Percentiles rank a stretch among this genome's conserved stretches.
These are phyloP conservation scores for Osmerus eperlanus DNA, from an alignment of 2,113 vertebrate species.

Conservation along the genomic window DNA sequence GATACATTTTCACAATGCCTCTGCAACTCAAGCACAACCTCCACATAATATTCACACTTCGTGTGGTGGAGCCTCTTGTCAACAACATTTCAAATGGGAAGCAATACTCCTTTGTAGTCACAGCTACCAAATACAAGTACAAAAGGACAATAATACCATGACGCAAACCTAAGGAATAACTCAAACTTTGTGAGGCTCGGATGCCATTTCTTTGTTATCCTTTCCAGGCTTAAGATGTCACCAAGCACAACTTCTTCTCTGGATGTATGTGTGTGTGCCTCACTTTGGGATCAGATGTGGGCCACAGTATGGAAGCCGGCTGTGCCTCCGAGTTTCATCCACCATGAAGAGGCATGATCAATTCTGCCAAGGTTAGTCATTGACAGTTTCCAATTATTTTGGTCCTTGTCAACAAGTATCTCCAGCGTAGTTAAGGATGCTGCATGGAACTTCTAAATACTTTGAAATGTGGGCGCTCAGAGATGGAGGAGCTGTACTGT, in stretches of 20 bases:
- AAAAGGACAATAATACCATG: neutral
- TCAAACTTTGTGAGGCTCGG: neutral
- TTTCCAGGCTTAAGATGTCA: conserved; percentile 44
- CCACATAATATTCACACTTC: neutral
- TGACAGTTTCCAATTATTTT: conserved; percentile 31
- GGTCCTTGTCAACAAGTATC: conserved; percentile 24
- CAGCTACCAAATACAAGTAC: neutral
- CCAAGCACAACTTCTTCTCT: conserved; percentile 46
- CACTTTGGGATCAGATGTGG: conserved; percentile 37
- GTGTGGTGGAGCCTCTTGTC: neutral
- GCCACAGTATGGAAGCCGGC: conserved; percentile 38
- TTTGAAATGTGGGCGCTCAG: conserved; percentile 23
- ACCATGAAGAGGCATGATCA: conserved; percentile 50
- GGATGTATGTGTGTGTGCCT: conserved; percentile 31
- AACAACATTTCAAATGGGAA: conserved; percentile 21
- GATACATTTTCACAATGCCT: neutral
- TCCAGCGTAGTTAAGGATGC: conserved; percentile 17
- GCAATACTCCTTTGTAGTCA: conserved; percentile 24
- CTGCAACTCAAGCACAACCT: neutral
- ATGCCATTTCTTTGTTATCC: conserved; percentile 32
- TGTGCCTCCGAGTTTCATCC: conserved; percentile 45
- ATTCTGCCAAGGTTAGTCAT: conserved; percentile 55
- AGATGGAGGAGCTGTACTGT: conserved; percentile 18
- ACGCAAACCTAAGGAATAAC: conserved; percentile 29
- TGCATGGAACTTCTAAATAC: conserved; percentile 22